A percentile compares a stretch with the other conserved stretches of the same genome.
Conservation (phyloP, 2,113 vertebrate species). For the Oryctolagus cuniculus region DNA sequence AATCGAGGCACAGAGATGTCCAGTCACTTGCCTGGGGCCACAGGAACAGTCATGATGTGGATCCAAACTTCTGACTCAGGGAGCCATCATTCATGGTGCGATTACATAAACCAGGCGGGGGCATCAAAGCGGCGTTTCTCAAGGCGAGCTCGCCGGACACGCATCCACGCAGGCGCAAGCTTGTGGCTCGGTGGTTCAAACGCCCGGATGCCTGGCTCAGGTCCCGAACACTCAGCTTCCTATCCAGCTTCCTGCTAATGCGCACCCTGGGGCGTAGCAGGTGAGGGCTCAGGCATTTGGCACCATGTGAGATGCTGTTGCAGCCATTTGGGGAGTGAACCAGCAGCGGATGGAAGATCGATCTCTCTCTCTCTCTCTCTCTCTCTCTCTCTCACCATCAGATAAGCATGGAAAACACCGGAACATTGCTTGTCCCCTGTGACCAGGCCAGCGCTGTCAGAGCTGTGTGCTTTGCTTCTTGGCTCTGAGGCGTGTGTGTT, state of each 20-base stretch:
- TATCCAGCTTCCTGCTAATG: no score
- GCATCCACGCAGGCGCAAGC: not conserved
- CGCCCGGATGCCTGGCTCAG: no score
- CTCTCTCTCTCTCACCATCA: not conserved
- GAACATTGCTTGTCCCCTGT: not conserved
- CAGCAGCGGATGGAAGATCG: no score
- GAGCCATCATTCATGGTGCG: not conserved
- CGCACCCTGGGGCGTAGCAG: no score
- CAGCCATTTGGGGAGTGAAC: no score
- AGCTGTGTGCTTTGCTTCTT: no score
- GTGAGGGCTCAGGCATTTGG: no score
- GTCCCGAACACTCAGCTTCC: no score
- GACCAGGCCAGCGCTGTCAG: not conserved
- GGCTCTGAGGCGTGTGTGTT: not conserved
- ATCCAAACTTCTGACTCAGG: not conserved
- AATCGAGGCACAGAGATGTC: not conserved
- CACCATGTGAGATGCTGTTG: no score
- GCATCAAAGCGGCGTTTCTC: not conserved
- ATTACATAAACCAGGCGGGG: not conserved
- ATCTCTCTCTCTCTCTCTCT: no score
- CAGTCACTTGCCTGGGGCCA: not conserved
- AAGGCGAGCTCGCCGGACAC: not conserved
- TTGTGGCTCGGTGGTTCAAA: not conserved
- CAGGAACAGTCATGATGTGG: rapidly evolving
- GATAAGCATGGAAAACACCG: not conserved